These are phyloP conservation scores for Lepilemur ruficaudatus DNA, from an alignment of 2,797 vertebrate genomes.

Conservation along the genomic window DNA sequence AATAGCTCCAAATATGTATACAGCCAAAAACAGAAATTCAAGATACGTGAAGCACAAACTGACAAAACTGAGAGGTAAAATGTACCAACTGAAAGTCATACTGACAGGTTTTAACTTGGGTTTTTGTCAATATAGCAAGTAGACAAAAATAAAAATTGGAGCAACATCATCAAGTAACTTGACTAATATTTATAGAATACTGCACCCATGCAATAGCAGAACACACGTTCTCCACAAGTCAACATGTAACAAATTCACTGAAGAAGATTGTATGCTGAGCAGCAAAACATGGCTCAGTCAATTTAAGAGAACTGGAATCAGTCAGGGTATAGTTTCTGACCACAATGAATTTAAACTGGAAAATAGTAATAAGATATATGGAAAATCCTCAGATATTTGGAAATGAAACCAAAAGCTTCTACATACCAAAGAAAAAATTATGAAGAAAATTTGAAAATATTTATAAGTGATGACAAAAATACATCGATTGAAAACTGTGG, in stretches of 20 bases:
- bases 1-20: background rate
- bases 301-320: background rate
- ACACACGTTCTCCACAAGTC: background rate
- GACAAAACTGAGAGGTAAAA: background rate
- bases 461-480: constrained; percentile 25
- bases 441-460: background rate
- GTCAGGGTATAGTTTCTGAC: background rate
- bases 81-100: background rate
- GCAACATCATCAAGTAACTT: background rate
- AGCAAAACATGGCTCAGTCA: background rate
- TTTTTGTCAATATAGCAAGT: background rate
- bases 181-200: background rate
- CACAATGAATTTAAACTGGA: background rate
- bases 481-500: background rate
- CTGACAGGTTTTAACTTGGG: background rate
- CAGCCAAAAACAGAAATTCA: background rate
- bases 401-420: background rate
- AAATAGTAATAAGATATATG: background rate
- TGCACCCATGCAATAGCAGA: background rate
- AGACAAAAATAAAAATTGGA: background rate
- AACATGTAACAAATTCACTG: background rate
- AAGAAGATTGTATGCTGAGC: background rate
- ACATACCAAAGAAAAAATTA: constrained; percentile 15
- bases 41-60: background rate
- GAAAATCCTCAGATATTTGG: background rate